Evolutionary conservation across 2,113 vertebrate genomes (phyloP), one percentile per base, ranked within the genome.

Genomic region (Strix uralensis): DNA sequence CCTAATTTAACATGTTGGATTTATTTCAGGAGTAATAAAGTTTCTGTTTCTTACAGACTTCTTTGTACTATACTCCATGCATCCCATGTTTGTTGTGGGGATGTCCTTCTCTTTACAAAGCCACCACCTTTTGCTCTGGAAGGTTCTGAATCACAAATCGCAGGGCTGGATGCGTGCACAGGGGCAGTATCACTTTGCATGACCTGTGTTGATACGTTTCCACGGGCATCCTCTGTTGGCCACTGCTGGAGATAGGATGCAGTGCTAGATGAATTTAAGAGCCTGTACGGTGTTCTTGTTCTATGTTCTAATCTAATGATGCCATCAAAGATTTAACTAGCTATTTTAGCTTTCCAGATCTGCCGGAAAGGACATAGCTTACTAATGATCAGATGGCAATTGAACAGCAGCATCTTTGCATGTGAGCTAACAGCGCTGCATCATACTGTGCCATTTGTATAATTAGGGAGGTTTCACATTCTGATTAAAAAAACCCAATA

Each of bases 1-100:
- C 78, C 77, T 89, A 65, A 89, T 94, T 84, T 90, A 83, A 83
- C 18, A n/a, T 67, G 16, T 57, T 88, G 44, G 40, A 57, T 97
- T 91, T 92, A 81, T 94, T 95, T 94, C 69, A 61, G 77, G 77
- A 89, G 57, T 75, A 94, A 70, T 73, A 62, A 92, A 71, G 27
- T 79, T 84, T 88, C 49, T 67, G 16, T 71, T 95, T 88, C 51
- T 78, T 93, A 17, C 51, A 70, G 58, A 66, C 47, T 92, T 81
- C 69, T 87, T 90, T 74, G n/a, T 91, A 73, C 75, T 69, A 20
- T 32, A 75, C 47, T 65, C 66, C 49, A 32, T 21, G 36, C 25
- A 89, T 80, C 58, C 26, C 40, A 23, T 0, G 0, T 62, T 81
- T 94, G 13, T 66, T 69, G n/a, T 52, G 25, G 15, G n/a, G 46